These are phyloP conservation scores for Tiliacea aurago DNA, from an alignment of 2,888 invertebrate genomes.

Conservation along the genomic window DNA sequence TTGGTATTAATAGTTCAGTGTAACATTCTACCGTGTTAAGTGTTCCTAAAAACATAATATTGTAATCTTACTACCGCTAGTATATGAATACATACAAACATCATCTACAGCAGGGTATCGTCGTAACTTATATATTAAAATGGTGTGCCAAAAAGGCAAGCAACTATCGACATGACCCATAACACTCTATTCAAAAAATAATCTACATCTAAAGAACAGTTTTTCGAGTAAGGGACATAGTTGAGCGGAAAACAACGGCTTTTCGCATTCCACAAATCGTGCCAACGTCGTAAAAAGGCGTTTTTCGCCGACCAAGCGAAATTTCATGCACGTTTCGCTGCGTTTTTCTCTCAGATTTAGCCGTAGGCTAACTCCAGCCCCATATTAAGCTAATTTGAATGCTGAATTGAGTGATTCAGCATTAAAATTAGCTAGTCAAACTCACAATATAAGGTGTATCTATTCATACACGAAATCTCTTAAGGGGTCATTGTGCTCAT, in stretches of 20 bases:
- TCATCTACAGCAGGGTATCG: background rate
- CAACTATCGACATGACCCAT: background rate
- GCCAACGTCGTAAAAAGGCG: background rate
- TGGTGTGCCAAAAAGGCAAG: background rate
- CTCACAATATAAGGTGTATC: no score
- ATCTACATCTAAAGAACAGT: background rate
- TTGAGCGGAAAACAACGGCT: background rate
- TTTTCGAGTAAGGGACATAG: background rate
- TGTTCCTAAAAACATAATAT: constrained; percentile 68
- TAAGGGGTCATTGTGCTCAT: no score
- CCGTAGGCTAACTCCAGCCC: no score
- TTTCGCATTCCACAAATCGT: background rate
- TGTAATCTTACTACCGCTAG: no score
- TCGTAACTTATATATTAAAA: background rate
- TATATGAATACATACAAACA: no score
- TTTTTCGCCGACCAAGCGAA: background rate
- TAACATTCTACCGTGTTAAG: constrained; percentile 76
- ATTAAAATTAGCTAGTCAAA: no score
- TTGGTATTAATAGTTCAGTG: constrained; percentile 73
- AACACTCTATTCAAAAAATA: background rate
- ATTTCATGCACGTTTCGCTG: background rate
- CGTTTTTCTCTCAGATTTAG: background rate
- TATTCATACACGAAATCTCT: no score
- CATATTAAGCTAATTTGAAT: background rate
- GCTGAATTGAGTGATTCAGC: no score